A percentile compares a stretch with the other conserved stretches of the same genome.
Conservation (phyloP, 64 coral and sea anemone genomes). For the Montipora cactus region DNA sequence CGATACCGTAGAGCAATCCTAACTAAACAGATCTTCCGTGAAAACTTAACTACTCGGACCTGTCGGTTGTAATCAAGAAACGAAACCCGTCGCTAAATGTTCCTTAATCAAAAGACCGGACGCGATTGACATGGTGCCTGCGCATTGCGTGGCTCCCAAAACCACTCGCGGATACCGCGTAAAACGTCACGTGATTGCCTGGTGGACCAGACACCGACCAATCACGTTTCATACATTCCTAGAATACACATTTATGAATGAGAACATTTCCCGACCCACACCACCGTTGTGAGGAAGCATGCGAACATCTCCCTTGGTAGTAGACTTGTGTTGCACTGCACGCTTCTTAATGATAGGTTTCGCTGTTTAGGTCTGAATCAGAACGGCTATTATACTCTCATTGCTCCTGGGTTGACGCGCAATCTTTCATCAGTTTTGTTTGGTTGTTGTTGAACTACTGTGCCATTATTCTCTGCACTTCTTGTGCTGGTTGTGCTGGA, state of each 20-base stretch:
- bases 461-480: slow-evolving; percentile 74
- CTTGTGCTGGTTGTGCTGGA: slow-evolving; percentile 56
- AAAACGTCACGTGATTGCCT: slow-evolving; percentile 3
- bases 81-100: not conserved
- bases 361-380: not conserved
- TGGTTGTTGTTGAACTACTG: slow-evolving; percentile 52
- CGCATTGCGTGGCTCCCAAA: not conserved
- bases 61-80: not conserved
- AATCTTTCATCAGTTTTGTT: slow-evolving; percentile 2
- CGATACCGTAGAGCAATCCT: no score
- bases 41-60: no score
- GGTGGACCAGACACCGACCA: slow-evolving; percentile 16
- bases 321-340: not conserved
- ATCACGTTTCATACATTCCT: slow-evolving; percentile 11
- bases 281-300: not conserved
- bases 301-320: not conserved
- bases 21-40: no score
- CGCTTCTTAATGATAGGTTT: not conserved
- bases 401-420: slow-evolving; percentile 5
- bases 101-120: not conserved
- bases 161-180: slow-evolving; percentile 43
- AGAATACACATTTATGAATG: slow-evolving; percentile 15
- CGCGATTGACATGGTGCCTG: not conserved
- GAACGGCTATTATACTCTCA: not conserved
- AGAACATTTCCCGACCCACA: slow-evolving; percentile 14